Base-by-base conservation (phyloP, 2,888 invertebrate species). In the Crepidodera aurea region DNA sequence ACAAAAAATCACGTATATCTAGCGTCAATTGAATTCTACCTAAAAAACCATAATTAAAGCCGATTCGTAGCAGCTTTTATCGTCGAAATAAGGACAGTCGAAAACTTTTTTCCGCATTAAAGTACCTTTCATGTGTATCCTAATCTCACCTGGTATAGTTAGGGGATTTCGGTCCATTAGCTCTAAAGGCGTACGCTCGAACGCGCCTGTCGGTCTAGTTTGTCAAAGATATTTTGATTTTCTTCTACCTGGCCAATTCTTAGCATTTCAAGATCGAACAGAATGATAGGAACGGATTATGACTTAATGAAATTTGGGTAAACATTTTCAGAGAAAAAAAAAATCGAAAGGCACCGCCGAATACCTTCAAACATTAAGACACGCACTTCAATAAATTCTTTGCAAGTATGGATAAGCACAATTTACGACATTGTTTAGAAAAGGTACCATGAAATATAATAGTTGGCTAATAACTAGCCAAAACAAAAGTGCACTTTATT, bases 191-290 rank as follows among this genome's bases (percentile, higher is more conserved):
- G 72, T 75, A 78, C 77, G 79, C 79, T 75, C 73, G 77, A 78
- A 79, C 79, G 79, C 79, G 75, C 78, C 69, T 75, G 79, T 79
- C 79, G 77, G 78, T 70, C 68, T 70, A 71, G 67, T 73, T 73
- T 68, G 73, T 69, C 76, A 75, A 78, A 76, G 73, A 67, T 71
- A 66, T 64, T 66, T 61, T 44, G 60, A 62, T 59, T 62, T 39
- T 59, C 48, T 44, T 57, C 54, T 66, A 64, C 67, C 69, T 69
- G 69, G 58, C 22, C 51, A 56, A 63, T 62, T 66, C 65, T 64
- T 60, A 56, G 50, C 65, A 51, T 60, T 53, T 63, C 54, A 46
- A 69, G 69, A 69, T 69, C 55, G 65, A 59, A 58, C 65, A 62
- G 59, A 58, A 58, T 55, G 69, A 69, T 69, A 69, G 63, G 54